These are phyloP conservation scores for Dicerorhinus sumatrensis DNA, from an alignment of 2,113 vertebrate genomes.

Conservation along the genomic window DNA sequence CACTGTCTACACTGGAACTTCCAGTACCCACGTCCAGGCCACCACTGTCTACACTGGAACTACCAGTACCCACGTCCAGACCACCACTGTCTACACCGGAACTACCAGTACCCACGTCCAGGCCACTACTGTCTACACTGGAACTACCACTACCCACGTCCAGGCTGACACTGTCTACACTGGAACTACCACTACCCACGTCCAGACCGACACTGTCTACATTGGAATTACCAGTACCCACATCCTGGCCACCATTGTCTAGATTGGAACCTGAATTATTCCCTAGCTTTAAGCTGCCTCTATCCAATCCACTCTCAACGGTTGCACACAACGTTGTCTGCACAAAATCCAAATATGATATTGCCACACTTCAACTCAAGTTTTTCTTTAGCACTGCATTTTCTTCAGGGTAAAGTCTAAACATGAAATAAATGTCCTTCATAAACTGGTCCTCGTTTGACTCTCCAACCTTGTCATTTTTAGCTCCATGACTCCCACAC, in stretches of 20 bases:
- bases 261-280: neutral
- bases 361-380: neutral
- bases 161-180: neutral
- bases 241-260: neutral
- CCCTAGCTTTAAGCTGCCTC: neutral
- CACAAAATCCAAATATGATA: neutral
- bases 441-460: neutral
- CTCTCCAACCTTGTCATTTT: neutral
- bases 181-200: neutral
- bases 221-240: neutral
- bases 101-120: neutral
- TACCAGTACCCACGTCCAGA: neutral
- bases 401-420: neutral
- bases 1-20: neutral
- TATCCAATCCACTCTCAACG: neutral
- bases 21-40: neutral
- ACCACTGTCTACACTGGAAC: neutral
- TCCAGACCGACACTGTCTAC: neutral
- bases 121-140: neutral
- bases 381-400: neutral
- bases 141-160: neutral
- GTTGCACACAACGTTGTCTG: neutral
- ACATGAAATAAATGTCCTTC: neutral
- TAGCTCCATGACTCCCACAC: neutral
- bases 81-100: neutral